Base-by-base conservation (phyloP, 2,888 invertebrate genomes). In the Lycia hirtaria region DNA sequence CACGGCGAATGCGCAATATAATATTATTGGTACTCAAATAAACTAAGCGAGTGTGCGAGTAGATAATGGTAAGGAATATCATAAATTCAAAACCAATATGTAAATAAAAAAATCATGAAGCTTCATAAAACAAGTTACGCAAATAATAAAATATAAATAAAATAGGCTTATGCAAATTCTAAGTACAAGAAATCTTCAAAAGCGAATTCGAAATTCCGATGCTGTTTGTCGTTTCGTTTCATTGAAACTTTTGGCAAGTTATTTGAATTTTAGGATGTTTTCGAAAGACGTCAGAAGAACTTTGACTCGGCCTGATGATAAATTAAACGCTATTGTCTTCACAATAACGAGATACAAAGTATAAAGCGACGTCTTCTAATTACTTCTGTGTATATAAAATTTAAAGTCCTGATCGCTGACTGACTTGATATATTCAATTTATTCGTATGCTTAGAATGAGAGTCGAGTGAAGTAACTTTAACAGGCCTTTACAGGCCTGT, bases 251-350 rank as follows among this genome's bases (percentile, higher is more conserved):
- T 57, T 30, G 38, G 51, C 30, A 57, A 57, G 48, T 57, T 57
- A 52, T 57, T 57, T 57, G 41, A 57, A 57, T 57, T 57, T 48
- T 37, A 41, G 37, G 14, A 52, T 47, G 52, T 57, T 57, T 57
- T 37, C 35, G 24, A 52, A 52, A 12, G 52, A 40, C 15, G 45
- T 38, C 35, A 6, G 41, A 28, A 20, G 52, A 49, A 58, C 52
- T 58, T 58, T 53, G 48, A 19, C 37, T 47, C 26, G 43, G 52
- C 33, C 37, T 47, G 32, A 58, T 58, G 52, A 58, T 58, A 58
- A 57, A 58, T 58, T 43, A 57, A 52, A 53, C 43, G 52, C 48
- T 52, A 47, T 52, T 58, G 47, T 57, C 30, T 58, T 41, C 12
- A 28, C 14, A 14, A 32, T 19, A 44, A 17, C 14, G 30, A 47